These are phyloP conservation scores for Lateolabrax maculatus DNA, from an alignment of 2,797 vertebrate species.

Conservation along the genomic window DNA sequence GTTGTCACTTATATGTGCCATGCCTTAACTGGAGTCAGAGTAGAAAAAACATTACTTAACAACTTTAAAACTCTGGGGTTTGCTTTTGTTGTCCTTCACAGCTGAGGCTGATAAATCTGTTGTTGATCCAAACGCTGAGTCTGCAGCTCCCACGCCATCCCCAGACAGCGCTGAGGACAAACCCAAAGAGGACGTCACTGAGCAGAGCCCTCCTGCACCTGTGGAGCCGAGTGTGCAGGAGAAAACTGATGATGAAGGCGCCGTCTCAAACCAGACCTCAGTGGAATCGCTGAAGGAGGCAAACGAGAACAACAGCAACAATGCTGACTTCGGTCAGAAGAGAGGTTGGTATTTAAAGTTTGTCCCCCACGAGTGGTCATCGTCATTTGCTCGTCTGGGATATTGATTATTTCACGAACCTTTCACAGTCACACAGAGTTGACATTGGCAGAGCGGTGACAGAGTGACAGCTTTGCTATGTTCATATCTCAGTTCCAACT, in stretches of 20 bases:
- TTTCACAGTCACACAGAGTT: not conserved
- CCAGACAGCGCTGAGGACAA: conserved; percentile 48
- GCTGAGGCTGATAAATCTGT: conserved; percentile 57
- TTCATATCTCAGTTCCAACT: not conserved
- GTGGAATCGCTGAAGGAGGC: conserved; percentile 76
- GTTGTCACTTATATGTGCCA: not conserved
- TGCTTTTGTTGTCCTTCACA: conserved; percentile 55
- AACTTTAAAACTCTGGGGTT: not conserved
- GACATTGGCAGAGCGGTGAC: not conserved
- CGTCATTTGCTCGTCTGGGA: not conserved
- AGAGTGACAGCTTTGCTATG: not conserved
- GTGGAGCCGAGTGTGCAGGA: conserved; percentile 45
- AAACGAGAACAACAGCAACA: conserved; percentile 78
- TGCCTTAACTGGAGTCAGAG: no score
- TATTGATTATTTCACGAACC: not conserved
- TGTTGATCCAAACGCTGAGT: conserved; percentile 47
- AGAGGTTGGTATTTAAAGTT: conserved; percentile 57
- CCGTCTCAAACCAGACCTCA: conserved; percentile 70
- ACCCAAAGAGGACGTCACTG: conserved; percentile 29
- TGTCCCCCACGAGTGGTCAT: not conserved
- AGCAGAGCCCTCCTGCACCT: conserved; percentile 50
- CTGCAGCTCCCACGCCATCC: conserved; percentile 44
- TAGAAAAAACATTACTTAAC: no score
- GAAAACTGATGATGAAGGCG: conserved; percentile 67
- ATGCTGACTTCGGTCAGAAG: conserved; percentile 4